Base-by-base conservation (phyloP, 2,797 vertebrate genomes). In the Takifugu rubripes region DNA sequence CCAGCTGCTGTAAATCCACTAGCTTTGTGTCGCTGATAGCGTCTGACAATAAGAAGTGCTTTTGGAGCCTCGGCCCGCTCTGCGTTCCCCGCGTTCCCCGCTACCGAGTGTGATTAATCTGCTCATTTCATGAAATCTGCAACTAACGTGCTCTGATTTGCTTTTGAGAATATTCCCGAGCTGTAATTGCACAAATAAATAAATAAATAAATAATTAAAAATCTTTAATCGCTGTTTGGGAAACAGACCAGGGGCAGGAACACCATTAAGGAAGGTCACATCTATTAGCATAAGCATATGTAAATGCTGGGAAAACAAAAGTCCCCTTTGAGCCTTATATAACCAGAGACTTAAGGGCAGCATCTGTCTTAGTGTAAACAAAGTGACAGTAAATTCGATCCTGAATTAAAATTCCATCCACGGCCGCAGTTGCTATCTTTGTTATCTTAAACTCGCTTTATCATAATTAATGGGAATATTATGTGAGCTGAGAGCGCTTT, bases 21-120 rank as follows among this genome's bases (percentile, higher is more conserved):
- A 60, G 66, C 61, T 71, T 74, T 59, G 33, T 60, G 46, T 53
- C 33, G 61, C 68, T 60, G 65, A 78, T 74, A 65, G 46, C 16
- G 5, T 68, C 54, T 52, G 33, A 69, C 48, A 54, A 58, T 45
- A 15, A 64, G 29, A 68, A 8, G 43, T 36, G 16, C 12, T 46
- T 50, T 40, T 50, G 11, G 9, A 24, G 44, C 45, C 14, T 46
- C n/a, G 44, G 50, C 25, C 5, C n/a, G 59, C 3, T 40, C 33
- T 5, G 24, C 45, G 2, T 42, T 52, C 12, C 31, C 11, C 40
- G 11, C 40, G 16, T 59, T 54, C 59, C 24, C 42, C 43, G 46
- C 52, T 17, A 51, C 56, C 55, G 42, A 53, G 6, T 21, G 50
- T 58, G 25, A 61, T 52, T 59, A 48, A 43, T 24, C 29, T 54